Evolutionary conservation across 1,140 invertebrate genomes (phyloP).

Genomic region (Pogonognathellus flavescens): DNA sequence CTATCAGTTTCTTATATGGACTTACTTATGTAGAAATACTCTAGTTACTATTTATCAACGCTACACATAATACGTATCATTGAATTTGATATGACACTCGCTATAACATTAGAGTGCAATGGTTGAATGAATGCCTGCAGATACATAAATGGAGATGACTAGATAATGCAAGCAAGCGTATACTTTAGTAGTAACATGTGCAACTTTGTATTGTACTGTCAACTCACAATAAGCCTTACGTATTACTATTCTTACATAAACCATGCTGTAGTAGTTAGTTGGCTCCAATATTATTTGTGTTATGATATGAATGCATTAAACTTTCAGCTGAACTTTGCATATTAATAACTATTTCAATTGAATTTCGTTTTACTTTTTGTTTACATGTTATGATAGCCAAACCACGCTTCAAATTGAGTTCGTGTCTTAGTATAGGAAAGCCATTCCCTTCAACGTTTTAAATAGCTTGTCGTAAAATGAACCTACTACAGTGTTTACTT

Average conservation of each 20-base stretch:
- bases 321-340: neutral
- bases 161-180: neutral
- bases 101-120: neutral
- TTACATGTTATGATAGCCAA: neutral
- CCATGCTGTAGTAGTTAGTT: neutral
- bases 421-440: neutral
- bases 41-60: no score
- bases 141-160: constrained; percentile 7
- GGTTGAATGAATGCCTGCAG: constrained; percentile 11
- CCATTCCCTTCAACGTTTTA: neutral
- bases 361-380: neutral
- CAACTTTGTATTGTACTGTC: neutral
- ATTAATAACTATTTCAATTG: neutral
- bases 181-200: no score
- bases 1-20: no score
- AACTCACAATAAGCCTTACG: neutral
- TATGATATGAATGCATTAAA: neutral
- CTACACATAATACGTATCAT: no score
- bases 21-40: no score
- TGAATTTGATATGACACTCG: neutral
- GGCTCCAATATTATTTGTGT: neutral
- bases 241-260: neutral
- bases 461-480: no score
- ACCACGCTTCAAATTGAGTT: neutral
- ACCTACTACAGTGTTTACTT: no score